Evolutionary conservation across 2,113 vertebrate genomes (phyloP).

Genomic region (Sceloporus tristichus): DNA sequence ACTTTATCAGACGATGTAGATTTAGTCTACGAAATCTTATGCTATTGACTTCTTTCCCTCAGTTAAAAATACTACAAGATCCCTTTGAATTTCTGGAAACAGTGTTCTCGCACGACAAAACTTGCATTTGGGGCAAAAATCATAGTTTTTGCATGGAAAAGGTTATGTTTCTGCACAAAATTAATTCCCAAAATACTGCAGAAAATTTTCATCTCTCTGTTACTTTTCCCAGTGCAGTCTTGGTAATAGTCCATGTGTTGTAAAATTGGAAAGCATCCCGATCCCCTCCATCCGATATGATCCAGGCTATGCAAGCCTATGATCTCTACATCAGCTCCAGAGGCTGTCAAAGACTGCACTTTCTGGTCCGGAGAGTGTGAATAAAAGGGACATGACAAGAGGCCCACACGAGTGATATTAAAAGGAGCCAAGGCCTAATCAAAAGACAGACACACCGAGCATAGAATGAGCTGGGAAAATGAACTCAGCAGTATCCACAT

Average conservation of each 20-base stretch:
- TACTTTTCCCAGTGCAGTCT: too few relatives aligned
- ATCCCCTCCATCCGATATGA: background rate
- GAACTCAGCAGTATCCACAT: background rate
- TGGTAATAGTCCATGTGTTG: background rate
- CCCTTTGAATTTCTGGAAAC: too few relatives aligned
- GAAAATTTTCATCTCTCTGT: too few relatives aligned
- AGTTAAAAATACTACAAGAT: too few relatives aligned
- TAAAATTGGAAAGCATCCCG: background rate
- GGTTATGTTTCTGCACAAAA: too few relatives aligned
- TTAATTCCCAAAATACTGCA: too few relatives aligned
- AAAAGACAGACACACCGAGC: background rate
- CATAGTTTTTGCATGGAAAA: too few relatives aligned
- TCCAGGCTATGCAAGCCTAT: background rate
- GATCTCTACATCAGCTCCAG: background rate
- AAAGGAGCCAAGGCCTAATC: constrained; percentile 44
- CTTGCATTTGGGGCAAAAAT: too few relatives aligned
- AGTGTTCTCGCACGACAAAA: too few relatives aligned
- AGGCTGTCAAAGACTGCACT: background rate
- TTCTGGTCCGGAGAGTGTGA: background rate
- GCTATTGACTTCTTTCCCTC: too few relatives aligned
- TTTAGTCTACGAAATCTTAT: too few relatives aligned
- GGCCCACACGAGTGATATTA: constrained; percentile 16
- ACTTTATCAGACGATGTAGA: too few relatives aligned
- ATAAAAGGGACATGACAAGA: background rate
- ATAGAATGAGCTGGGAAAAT: constrained; percentile 11